Base-by-base conservation (phyloP, 2,113 vertebrate species). In the Calyptommatus sinebrachiatus region DNA sequence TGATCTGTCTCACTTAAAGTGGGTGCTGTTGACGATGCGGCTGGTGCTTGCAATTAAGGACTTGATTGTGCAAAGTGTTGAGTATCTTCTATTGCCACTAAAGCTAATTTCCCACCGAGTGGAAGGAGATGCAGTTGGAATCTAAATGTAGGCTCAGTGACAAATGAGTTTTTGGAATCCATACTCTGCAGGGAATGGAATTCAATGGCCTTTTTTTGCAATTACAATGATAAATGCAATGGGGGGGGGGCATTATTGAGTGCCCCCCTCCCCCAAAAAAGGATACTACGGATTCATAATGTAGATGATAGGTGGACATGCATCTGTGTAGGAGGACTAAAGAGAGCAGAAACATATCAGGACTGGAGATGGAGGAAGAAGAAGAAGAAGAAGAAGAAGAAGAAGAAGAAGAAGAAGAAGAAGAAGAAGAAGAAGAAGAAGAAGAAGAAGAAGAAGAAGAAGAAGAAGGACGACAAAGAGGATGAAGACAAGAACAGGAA, bases 151-250 rank as follows among this genome's bases (percentile, higher is more conserved):
- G 57, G 69, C 48, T 73, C 31, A 83, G 24, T 78, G 63, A 78
- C 50, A 88, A 71, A 88, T 78, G 79, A 75, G 76, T 83, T 85
- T 88, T 81, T 83, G 60, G 41, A 88, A 63, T 18, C 7, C 35
- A 85, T 85, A 21, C 82, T 92, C 83, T 71, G 28, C 85, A 65
- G 77, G 83, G 73, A 77, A 87, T 69, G 68, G 48, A 26, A 7
- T 48, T 28, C 46, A 80, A 67, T 68, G 28, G 63, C 18, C 29
- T 63, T 74, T 60, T 60, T 60, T 60, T 41, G 46, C 63, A 68
- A 67, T 74, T 67, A 61, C 63, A 74, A 24, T 46, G 71, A 74
- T 74, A 60, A 74, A 80, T 68, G 62, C 16, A 80, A 68, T 67
- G 31, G 11, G 65, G 9, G 26, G 53, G 62, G 12, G 82, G 78